Evolutionary conservation across 2,888 invertebrate genomes (phyloP).

Genomic region (Phengaris arion): DNA sequence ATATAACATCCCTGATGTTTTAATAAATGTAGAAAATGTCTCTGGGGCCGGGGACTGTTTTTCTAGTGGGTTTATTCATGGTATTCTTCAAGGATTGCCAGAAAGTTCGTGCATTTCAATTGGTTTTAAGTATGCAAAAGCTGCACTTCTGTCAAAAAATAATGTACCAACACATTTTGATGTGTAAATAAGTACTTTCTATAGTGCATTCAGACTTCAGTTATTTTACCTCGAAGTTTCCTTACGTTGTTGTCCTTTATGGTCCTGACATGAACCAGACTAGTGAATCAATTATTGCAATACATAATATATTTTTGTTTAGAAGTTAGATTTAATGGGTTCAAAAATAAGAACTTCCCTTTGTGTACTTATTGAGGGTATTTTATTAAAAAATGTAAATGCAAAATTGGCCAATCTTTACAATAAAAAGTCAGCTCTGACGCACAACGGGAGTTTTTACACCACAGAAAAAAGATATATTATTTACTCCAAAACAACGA

Average conservation of each 20-base stretch:
- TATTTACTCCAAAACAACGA: no score
- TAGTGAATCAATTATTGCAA: no score
- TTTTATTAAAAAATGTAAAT: neutral
- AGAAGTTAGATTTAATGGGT: neutral
- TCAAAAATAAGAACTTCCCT: neutral
- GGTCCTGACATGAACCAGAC: no score
- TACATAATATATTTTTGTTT: neutral
- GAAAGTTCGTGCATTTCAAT: slow-evolving; percentile 81
- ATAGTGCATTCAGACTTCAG: no score
- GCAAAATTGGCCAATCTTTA: neutral
- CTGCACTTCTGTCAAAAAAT: slow-evolving; percentile 77
- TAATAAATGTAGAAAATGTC: slow-evolving; percentile 81
- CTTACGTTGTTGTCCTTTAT: no score
- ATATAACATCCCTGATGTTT: slow-evolving; percentile 60
- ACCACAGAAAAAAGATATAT: no score
- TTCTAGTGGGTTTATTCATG: slow-evolving; percentile 84
- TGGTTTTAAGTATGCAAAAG: slow-evolving; percentile 81
- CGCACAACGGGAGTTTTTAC: no score
- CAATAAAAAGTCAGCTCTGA: neutral
- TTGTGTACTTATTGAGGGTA: neutral
- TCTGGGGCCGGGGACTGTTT: slow-evolving; percentile 92
- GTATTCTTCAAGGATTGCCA: slow-evolving; percentile 74
- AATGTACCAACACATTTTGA: slow-evolving; percentile 77
- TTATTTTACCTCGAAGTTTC: neutral
- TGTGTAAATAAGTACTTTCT: neutral